phyloP scores from a whole-genome alignment of 2,888 invertebrate species.

The Mythimna impura region DNA sequence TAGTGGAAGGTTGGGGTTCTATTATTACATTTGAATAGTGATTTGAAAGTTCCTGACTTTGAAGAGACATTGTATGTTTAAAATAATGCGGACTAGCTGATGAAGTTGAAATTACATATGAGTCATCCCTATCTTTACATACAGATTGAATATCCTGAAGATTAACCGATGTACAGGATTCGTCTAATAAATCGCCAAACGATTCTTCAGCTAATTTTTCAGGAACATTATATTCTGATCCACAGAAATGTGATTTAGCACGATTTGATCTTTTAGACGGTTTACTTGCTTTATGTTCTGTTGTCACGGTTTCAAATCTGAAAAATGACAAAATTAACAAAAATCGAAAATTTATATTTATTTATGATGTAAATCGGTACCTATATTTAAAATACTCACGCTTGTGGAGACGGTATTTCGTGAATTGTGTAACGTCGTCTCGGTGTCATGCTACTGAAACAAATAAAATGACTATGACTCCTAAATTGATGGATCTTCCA shows the following conservation, averaged over 20 bases:
- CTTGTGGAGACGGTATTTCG: constrained; percentile 20
- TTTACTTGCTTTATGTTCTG: constrained; percentile 9
- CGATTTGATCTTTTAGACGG: constrained; percentile 18
- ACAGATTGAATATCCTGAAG: constrained; percentile 2
- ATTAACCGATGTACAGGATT: constrained; percentile 11
- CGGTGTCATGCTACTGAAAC: constrained; percentile 25
- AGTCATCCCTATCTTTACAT: constrained; percentile 13
- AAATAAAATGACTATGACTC: too few relatives aligned
- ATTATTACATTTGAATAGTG: constrained; percentile 26
- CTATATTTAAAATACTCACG: constrained; percentile 19
- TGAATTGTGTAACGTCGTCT: constrained; percentile 27
- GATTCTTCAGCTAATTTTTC: constrained; percentile 5
- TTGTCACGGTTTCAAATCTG: constrained; percentile 18
- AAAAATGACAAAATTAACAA: not conserved
- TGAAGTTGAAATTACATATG: constrained; percentile 16
- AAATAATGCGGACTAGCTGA: constrained; percentile 7
- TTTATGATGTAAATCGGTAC: constrained; percentile 11
- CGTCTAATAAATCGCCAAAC: constrained; percentile 7
- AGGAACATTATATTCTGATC: constrained; percentile 12
- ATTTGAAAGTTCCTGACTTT: constrained; percentile 25
- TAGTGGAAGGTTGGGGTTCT: constrained; percentile 44
- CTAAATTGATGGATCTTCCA: too few relatives aligned
- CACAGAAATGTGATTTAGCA: constrained; percentile 20
- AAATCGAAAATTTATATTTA: not conserved
- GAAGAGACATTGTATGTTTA: not conserved